These are phyloP conservation scores for Grallaria varia DNA, from an alignment of 2,113 vertebrate species.

Conservation along the genomic window DNA sequence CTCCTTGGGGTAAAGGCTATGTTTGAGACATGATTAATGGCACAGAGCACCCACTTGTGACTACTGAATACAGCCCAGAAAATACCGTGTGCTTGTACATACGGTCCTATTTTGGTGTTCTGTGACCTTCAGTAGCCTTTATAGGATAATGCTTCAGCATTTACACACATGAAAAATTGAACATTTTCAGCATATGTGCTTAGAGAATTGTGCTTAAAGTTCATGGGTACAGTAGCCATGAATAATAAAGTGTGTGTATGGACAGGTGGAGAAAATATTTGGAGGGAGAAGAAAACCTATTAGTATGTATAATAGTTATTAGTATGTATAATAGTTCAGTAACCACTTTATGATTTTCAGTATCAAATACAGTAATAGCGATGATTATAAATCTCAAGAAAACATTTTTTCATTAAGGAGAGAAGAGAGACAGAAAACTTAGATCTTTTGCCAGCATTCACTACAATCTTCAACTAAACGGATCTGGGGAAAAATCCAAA, in stretches of 20 bases:
- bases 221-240: neutral
- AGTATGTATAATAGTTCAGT: neutral
- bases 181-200: neutral
- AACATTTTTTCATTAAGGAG: slow-evolving; percentile 35
- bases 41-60: neutral
- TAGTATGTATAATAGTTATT: neutral
- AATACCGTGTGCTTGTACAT: neutral
- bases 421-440: slow-evolving; percentile 18
- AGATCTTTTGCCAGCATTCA: slow-evolving; percentile 32
- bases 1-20: neutral
- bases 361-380: neutral
- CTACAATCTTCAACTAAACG: slow-evolving; percentile 42
- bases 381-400: slow-evolving; percentile 12
- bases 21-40: neutral
- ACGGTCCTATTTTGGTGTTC: neutral
- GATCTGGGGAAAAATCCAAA: slow-evolving; percentile 66
- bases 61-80: neutral
- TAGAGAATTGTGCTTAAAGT: neutral
- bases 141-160: neutral
- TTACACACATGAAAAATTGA: neutral
- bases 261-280: neutral
- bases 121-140: neutral
- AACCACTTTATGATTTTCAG: neutral
- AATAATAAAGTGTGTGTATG: neutral
- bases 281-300: neutral